Conservation (phyloP, 2,797 vertebrate genomes). For the Sebastes melanostomus region DNA sequence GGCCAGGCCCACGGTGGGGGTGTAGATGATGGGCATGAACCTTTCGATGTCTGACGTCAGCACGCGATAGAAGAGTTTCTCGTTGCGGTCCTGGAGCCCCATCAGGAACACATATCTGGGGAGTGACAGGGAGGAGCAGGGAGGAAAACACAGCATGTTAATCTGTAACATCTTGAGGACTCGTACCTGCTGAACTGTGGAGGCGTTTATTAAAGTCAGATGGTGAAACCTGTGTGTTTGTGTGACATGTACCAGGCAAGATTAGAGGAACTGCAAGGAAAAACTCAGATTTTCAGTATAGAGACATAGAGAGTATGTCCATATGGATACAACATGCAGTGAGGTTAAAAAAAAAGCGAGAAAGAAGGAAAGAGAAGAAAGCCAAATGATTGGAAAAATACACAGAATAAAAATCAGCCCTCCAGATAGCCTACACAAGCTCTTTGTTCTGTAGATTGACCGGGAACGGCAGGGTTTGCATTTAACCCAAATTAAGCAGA, state of each 20-base stretch:
- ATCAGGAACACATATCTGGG: constrained; percentile 95
- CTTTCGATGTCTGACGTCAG: constrained; percentile 90
- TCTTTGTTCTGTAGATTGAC: constrained; percentile 54
- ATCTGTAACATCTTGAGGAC: constrained; percentile 41
- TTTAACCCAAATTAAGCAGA: constrained; percentile 64
- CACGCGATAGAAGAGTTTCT: constrained; percentile 96
- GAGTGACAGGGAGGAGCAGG: constrained; percentile 35
- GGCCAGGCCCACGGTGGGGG: constrained; percentile 94
- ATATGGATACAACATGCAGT: neutral
- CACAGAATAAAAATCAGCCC: constrained; percentile 23
- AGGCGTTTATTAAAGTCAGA: constrained; percentile 55
- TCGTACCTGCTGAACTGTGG: constrained; percentile 25
- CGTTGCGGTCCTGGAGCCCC: constrained; percentile 95
- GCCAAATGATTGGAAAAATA: constrained; percentile 58
- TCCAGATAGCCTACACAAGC: constrained; percentile 50
- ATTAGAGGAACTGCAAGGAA: neutral
- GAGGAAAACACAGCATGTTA: constrained; percentile 42
- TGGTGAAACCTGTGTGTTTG: constrained; percentile 31
- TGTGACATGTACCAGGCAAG: constrained; percentile 1
- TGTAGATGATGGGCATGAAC: constrained; percentile 99
- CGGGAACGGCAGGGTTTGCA: constrained; percentile 50
- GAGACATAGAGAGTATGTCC: too few species aligned
- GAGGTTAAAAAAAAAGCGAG: neutral
- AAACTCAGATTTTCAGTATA: neutral
- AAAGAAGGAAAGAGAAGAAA: neutral